phyloP scores from a whole-genome alignment of 2,888 invertebrate genomes.

The Aporophyla nigra region DNA sequence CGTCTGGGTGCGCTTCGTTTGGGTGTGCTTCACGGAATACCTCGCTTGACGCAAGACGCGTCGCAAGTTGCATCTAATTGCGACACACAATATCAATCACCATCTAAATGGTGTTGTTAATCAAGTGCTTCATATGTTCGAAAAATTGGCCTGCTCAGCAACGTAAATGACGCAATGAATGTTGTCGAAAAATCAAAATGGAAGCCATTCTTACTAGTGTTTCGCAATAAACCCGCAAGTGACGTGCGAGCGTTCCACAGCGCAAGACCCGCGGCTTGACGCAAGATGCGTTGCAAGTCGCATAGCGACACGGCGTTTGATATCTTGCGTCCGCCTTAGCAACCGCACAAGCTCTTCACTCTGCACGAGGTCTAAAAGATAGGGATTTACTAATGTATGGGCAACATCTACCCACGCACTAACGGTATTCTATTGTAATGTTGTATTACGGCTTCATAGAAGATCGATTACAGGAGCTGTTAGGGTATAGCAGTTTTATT shows the following conservation, averaged over 20 bases:
- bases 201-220: no score
- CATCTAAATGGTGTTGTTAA: no score
- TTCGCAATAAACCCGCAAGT: no score
- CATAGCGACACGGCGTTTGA: background rate
- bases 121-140: no score
- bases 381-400: constrained; percentile 32
- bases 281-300: background rate
- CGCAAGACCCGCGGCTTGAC: background rate
- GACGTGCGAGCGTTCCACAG: background rate
- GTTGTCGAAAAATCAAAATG: no score
- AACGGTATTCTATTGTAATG: constrained; percentile 23
- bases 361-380: background rate
- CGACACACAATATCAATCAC: no score
- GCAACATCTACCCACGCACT: constrained; percentile 21
- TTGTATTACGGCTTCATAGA: constrained; percentile 21
- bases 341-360: background rate
- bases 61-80: no score
- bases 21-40: no score
- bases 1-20: no score
- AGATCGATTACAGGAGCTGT: constrained; percentile 17
- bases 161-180: no score
- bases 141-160: no score
- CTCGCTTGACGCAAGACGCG: no score
- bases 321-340: background rate
- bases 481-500: background rate